These are phyloP conservation scores for Geopemphigus sp. DNA, from an alignment of 1,140 invertebrate genomes.

Conservation along the genomic window DNA sequence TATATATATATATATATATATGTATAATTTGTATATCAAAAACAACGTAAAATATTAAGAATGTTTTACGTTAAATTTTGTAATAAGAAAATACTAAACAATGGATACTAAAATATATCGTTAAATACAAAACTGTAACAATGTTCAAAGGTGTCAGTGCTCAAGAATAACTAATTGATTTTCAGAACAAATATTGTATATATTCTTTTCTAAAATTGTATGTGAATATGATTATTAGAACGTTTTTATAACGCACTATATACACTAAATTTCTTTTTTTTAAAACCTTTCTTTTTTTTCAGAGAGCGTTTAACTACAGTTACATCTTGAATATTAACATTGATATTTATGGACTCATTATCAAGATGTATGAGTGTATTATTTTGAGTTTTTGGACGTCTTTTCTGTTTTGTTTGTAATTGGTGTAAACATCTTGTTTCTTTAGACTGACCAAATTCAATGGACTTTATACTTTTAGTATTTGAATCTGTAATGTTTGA, in stretches of 20 bases:
- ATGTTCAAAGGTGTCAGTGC: background rate
- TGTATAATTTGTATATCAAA: no score
- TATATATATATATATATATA: no score
- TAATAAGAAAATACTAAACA: conserved; percentile 1
- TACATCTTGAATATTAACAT: conserved; percentile 40
- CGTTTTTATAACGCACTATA: background rate
- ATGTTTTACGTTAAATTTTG: background rate
- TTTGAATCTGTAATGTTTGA: background rate
- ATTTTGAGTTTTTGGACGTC: conserved; percentile 3
- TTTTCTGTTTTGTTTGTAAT: background rate
- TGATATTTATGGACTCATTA: conserved; percentile 27
- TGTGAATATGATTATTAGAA: conserved; percentile 6
- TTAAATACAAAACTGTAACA: background rate
- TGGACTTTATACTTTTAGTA: background rate
- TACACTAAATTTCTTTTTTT: conserved; percentile 28
- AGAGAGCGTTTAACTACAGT: conserved; percentile 17
- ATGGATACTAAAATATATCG: background rate
- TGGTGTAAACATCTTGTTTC: background rate
- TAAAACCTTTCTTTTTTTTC: conserved; percentile 14
- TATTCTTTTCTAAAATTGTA: background rate
- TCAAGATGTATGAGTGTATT: background rate
- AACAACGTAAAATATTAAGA: background rate
- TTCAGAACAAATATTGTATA: background rate
- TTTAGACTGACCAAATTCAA: conserved; percentile 13
- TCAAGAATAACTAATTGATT: background rate